These are phyloP conservation scores for Achatina immaculata DNA, from an alignment of 1,140 invertebrate genomes.

Conservation along the genomic window DNA sequence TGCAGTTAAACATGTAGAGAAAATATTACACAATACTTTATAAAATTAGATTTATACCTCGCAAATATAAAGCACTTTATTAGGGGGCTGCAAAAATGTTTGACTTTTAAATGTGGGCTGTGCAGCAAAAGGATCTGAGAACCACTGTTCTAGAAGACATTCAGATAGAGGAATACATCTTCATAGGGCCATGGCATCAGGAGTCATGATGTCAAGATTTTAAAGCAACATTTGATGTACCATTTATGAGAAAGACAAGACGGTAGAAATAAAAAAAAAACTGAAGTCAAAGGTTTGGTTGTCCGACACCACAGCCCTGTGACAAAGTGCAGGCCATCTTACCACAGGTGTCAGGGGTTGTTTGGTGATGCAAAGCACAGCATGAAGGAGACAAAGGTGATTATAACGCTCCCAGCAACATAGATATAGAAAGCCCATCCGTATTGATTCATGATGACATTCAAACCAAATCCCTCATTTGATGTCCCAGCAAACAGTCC, in stretches of 20 bases:
- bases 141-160: too few species aligned
- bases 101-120: too few species aligned
- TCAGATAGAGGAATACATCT: too few species aligned
- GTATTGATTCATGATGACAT: neutral
- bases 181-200: too few species aligned
- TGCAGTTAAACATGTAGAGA: too few species aligned
- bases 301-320: neutral
- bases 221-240: neutral
- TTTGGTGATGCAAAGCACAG: slow-evolving; percentile 31
- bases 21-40: too few species aligned
- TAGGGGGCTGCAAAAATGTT: too few species aligned
- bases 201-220: neutral
- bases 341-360: slow-evolving; percentile 8
- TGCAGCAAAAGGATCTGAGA: too few species aligned
- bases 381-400: slow-evolving; percentile 13
- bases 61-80: too few species aligned
- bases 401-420: neutral
- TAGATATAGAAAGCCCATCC: slow-evolving; percentile 24
- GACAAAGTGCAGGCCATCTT: neutral
- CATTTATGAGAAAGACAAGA: neutral
- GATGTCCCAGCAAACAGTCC: slow-evolving; percentile 1
- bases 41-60: too few species aligned
- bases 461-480: neutral
- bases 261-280: neutral
- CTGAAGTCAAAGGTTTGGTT: neutral